Evolutionary conservation across 2,113 vertebrate genomes (phyloP).

Genomic region (Prochilodus magdalenae): DNA sequence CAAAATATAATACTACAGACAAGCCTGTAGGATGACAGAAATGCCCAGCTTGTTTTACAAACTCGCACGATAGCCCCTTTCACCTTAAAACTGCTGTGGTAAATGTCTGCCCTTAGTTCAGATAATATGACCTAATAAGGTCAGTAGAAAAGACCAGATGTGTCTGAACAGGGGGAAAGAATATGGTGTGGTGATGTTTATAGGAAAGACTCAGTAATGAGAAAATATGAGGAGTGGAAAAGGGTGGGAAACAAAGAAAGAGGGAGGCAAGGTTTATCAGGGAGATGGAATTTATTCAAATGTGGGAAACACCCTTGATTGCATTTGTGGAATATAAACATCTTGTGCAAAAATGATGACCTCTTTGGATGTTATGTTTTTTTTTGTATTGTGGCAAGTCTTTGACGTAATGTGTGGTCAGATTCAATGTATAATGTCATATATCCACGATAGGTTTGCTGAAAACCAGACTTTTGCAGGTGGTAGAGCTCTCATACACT

Average conservation of each 20-base stretch:
- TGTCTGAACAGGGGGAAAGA: neutral
- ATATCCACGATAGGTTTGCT: no score
- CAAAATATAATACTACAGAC: neutral
- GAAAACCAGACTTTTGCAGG: no score
- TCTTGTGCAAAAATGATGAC: neutral
- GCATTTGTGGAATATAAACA: neutral
- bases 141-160: slow-evolving; percentile 24
- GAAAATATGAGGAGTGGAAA: slow-evolving; percentile 4
- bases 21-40: neutral
- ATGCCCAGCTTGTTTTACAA: neutral
- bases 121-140: slow-evolving; percentile 5
- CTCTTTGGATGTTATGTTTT: neutral
- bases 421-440: no score
- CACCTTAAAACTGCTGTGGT: neutral
- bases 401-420: no score
- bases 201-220: slow-evolving; percentile 11
- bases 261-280: slow-evolving; percentile 12
- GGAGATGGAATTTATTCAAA: slow-evolving; percentile 5
- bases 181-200: neutral
- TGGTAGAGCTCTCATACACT: no score
- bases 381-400: neutral
- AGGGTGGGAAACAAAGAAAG: slow-evolving; percentile 2
- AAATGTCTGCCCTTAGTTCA: neutral
- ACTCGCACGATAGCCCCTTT: neutral
- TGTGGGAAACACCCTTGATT: slow-evolving; percentile 3